phyloP scores from a whole-genome alignment of 2,113 vertebrate species.

The Zingel zingel region DNA sequence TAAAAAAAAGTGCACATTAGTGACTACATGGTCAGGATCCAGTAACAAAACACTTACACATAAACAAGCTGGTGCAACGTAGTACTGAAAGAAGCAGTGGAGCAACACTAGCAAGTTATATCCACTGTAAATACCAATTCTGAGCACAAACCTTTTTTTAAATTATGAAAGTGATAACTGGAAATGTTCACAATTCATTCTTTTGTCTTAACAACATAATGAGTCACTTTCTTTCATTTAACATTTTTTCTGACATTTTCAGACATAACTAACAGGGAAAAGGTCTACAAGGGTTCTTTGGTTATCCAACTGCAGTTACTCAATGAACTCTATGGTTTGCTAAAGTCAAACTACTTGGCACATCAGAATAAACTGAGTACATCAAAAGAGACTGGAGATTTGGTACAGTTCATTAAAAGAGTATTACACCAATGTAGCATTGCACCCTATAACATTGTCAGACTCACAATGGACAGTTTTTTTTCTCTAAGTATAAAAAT shows the following conservation, averaged over 20 bases:
- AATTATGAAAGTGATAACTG: not conserved
- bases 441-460: not conserved
- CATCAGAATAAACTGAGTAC: not conserved
- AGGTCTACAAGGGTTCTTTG: not conserved
- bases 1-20: slow-evolving; percentile 7
- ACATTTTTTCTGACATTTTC: not conserved
- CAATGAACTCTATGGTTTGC: not conserved
- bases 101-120: not conserved
- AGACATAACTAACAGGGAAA: not conserved
- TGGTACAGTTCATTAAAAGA: not conserved
- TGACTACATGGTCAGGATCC: not conserved
- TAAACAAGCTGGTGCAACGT: not conserved
- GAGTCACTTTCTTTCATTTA: too few relatives aligned
- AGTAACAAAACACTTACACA: slow-evolving; percentile 1
- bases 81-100: not conserved
- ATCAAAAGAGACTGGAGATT: not conserved
- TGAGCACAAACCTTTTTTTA: not conserved
- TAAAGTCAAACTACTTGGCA: not conserved
- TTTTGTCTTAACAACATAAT: too few relatives aligned
- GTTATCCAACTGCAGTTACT: not conserved
- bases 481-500: not conserved
- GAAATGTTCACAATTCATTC: not conserved
- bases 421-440: not conserved
- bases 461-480: not conserved
- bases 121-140: not conserved